Evolutionary conservation across 2,888 invertebrate genomes (phyloP).

Genomic region (Hemithea aestivaria): DNA sequence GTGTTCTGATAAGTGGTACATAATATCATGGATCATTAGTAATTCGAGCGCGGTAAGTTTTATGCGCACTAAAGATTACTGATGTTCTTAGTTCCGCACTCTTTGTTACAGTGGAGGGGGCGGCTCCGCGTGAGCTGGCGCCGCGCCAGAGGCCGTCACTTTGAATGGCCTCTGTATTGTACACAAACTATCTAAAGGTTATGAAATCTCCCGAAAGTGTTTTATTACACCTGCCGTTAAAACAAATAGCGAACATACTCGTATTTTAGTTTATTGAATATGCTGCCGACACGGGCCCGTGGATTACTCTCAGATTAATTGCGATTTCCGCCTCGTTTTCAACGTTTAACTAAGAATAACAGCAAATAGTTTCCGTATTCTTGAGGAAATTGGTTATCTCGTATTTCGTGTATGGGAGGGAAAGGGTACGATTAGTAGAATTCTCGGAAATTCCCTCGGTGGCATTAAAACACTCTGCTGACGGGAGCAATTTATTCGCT

Average conservation of each 20-base stretch:
- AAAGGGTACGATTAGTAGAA: too few species aligned
- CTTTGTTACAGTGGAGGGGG: slow-evolving; percentile 4
- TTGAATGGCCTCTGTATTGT: slow-evolving; percentile 8
- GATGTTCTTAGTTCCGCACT: slow-evolving; percentile 7
- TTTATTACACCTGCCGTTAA: slow-evolving; percentile 1
- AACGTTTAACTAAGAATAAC: too few species aligned
- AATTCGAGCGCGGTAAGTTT: not conserved
- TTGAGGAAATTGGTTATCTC: too few species aligned
- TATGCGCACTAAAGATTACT: slow-evolving; percentile 18
- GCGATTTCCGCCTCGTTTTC: too few species aligned
- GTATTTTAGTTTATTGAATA: too few species aligned
- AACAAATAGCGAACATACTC: not conserved
- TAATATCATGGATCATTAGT: slow-evolving; percentile 15
- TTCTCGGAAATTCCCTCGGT: too few species aligned
- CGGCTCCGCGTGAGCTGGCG: slow-evolving; percentile 3
- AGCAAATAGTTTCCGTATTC: too few species aligned
- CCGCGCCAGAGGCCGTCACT: slow-evolving; percentile 11
- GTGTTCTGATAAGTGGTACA: slow-evolving; percentile 16
- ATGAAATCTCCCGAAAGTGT: slow-evolving; percentile 2
- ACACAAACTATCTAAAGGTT: slow-evolving; percentile 1
- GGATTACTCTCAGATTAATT: too few species aligned
- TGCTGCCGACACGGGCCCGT: too few species aligned
- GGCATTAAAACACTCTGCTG: too few species aligned
- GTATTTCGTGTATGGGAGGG: too few species aligned
- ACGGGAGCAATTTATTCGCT: too few species aligned